Conservation (phyloP, 2,888 invertebrate species). For the Actias luna region DNA sequence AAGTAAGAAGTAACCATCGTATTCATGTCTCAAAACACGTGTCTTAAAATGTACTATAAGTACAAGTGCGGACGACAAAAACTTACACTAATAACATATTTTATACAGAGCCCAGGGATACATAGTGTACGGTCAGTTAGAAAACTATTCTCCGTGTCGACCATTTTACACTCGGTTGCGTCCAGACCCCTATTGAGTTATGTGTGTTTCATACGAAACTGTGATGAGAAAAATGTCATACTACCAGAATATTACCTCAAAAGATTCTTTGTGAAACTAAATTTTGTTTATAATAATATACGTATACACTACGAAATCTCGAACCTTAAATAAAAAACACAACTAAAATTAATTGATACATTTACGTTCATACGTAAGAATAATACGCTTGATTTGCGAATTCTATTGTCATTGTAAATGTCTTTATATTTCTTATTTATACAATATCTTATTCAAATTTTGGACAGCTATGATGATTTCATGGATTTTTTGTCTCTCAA, state of each 20-base stretch:
- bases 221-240: constrained; percentile 46
- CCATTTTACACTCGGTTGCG: constrained; percentile 73
- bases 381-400: background rate
- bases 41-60: background rate
- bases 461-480: too few species aligned
- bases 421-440: too few species aligned
- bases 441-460: too few species aligned
- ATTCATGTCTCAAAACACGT: too few species aligned
- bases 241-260: constrained; percentile 33
- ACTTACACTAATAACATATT: constrained; percentile 55
- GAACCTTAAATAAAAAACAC: too few species aligned
- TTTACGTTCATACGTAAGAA: too few species aligned
- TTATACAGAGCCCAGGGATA: constrained; percentile 40
- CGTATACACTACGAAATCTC: background rate
- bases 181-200: constrained; percentile 71
- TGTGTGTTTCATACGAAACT: constrained; percentile 55
- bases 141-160: constrained; percentile 69
- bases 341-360: too few species aligned
- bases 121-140: constrained; percentile 64
- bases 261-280: constrained; percentile 32
- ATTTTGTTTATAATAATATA: constrained; percentile 5
- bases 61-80: constrained; percentile 38
- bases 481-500: too few species aligned
- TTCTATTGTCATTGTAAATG: too few species aligned
- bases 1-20: too few species aligned